Evolutionary conservation across 2,797 vertebrate genomes (phyloP).

Genomic region (Sebastes kiyomatsui): DNA sequence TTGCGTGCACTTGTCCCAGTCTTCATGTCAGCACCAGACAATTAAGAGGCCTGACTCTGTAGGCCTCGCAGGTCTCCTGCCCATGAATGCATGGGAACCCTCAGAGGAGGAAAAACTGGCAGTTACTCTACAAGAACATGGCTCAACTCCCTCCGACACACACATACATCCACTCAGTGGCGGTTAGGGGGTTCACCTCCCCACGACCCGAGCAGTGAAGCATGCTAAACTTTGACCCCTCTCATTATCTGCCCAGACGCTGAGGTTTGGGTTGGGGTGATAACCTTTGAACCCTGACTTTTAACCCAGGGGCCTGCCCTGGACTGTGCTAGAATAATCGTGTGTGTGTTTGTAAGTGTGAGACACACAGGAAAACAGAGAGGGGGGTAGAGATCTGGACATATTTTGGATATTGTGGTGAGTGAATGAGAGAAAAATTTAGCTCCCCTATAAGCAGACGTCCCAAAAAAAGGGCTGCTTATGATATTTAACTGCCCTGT

Average conservation of each 20-base stretch:
- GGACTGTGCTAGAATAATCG: constrained; percentile 23
- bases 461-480: constrained; percentile 21
- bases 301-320: constrained; percentile 67
- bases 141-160: constrained; percentile 52
- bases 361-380: constrained; percentile 22
- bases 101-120: constrained; percentile 56
- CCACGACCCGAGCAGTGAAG: constrained; percentile 70
- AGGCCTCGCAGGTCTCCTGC: constrained; percentile 39
- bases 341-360: constrained; percentile 35
- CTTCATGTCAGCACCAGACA: constrained; percentile 69
- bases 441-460: constrained; percentile 13
- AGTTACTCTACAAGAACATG: constrained; percentile 62
- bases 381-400: not conserved
- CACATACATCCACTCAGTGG: constrained; percentile 20
- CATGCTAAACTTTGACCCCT: constrained; percentile 80
- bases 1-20: constrained; percentile 31
- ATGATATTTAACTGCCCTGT: constrained; percentile 33
- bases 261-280: constrained; percentile 75
- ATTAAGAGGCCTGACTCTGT: constrained; percentile 60
- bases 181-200: constrained; percentile 73
- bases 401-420: constrained; percentile 44
- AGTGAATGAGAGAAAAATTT: constrained; percentile 36
- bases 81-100: constrained; percentile 62
- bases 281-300: constrained; percentile 83
- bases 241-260: constrained; percentile 80